These are phyloP conservation scores for Limnephilus lunatus DNA, from an alignment of 2,888 invertebrate species.

Conservation along the genomic window DNA sequence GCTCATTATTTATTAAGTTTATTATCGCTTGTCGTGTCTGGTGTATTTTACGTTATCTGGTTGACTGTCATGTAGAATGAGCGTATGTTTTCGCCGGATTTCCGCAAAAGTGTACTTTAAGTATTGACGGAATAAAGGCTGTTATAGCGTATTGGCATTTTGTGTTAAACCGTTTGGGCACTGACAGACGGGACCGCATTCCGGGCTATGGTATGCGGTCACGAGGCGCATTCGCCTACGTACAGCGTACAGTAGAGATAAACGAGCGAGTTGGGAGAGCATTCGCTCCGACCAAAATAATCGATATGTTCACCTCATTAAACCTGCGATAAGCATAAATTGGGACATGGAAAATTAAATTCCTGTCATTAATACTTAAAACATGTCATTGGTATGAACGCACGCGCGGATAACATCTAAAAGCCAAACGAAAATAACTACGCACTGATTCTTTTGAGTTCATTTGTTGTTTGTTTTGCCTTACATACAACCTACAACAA, in stretches of 20 bases:
- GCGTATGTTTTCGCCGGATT: conserved; percentile 2
- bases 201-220: conserved; percentile 67
- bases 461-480: too few species aligned
- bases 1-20: conserved; percentile 38
- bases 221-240: conserved; percentile 65
- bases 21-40: conserved; percentile 19
- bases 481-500: too few species aligned
- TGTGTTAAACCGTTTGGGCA: conserved; percentile 47
- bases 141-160: conserved; percentile 32
- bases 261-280: conserved; percentile 42
- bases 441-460: too few species aligned
- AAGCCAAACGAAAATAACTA: not conserved
- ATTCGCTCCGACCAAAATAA: conserved; percentile 15
- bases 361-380: not conserved
- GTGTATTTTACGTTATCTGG: conserved; percentile 32
- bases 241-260: conserved; percentile 46
- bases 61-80: conserved; percentile 10
- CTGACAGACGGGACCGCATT: conserved; percentile 66
- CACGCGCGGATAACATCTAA: not conserved
- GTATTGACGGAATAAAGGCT: conserved; percentile 25
- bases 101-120: conserved; percentile 20
- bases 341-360: conserved; percentile 17
- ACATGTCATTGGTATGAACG: not conserved
- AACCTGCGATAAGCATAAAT: conserved; percentile 6
- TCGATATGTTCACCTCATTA: conserved; percentile 20